Evolutionary conservation across 2,113 vertebrate species (phyloP), one percentile per base, ranked within the genome.

Genomic region (Hylia prasina): DNA sequence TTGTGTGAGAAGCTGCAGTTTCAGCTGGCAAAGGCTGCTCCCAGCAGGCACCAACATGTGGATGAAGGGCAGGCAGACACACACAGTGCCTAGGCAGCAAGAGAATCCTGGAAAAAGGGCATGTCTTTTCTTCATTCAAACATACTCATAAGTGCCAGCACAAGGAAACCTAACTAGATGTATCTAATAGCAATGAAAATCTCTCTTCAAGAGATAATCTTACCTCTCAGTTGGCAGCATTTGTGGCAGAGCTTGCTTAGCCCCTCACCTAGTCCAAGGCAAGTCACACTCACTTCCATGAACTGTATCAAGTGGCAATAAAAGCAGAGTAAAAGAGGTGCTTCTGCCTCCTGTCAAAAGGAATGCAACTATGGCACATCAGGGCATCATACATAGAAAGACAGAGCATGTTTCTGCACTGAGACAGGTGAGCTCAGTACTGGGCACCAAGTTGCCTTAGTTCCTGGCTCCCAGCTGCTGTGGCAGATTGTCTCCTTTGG

Each of bases 21-120:
- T 28, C 21, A 15, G 12, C 11, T 57, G 12, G 6, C 40, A 69
- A 50, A 63, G 61, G 24, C 56, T 82, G 5, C 39, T 87, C 47
- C 27, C 33, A 8, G 11, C 3, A 13, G 48, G 5, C 13, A 39
- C 33, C 3, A 3, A 11, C 35, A 14, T 0, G 0, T 33, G 50
- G 45, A 17, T n/a, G 65, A 54, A 71, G 24, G 33, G 37, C 69
- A 60, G 48, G 24, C 44, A 85, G 58, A 42, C 19, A 56, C 51
- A 63, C 30, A 31, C 3, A n/a, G 25, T n/a, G 24, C 33, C 24
- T 6, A 7, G 18, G 40, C n/a, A 65, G 23, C 23, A 37, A 35
- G 82, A 1, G 6, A 82, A 35, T 60, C 51, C 70, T 75, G 56
- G 7, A 64, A 82, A 84, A 79, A 19, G 1, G 84, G 19, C 21